A percentile compares a stretch with the other conserved stretches of the same genome.
These are phyloP conservation scores for Eonycteris spelaea DNA, from an alignment of 2,113 vertebrate species.

Conservation along the genomic window DNA sequence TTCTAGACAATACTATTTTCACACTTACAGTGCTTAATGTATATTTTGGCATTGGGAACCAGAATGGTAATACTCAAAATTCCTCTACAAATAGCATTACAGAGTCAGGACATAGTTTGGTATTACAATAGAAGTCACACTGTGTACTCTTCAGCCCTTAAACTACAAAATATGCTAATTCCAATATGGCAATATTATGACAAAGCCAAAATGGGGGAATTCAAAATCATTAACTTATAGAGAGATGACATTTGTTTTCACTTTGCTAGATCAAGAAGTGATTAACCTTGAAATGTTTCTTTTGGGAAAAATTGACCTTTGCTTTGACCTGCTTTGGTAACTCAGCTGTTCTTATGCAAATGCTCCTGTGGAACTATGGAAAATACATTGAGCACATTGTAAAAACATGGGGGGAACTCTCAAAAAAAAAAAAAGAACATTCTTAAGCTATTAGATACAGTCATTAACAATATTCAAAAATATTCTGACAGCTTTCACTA, in stretches of 20 bases:
- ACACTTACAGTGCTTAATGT: not conserved
- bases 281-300: constrained; percentile 6
- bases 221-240: constrained; percentile 35
- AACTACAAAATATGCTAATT: constrained; percentile 42
- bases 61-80: not conserved
- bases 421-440: constrained; percentile 24
- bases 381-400: constrained; percentile 18
- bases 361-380: not conserved
- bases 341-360: constrained; percentile 33
- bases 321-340: constrained; percentile 48
- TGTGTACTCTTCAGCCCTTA: not conserved
- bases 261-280: constrained; percentile 39
- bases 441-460: constrained; percentile 64
- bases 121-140: constrained; percentile 20
- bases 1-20: not conserved
- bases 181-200: not conserved
- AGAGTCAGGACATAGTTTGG: not conserved
- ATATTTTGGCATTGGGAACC: not conserved
- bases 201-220: constrained; percentile 34
- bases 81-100: not conserved
- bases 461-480: constrained; percentile 84
- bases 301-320: not conserved
- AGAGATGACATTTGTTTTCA: constrained; percentile 32
- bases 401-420: not conserved
- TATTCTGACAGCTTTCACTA: constrained; percentile 90